Evolutionary conservation across 2,113 vertebrate species (phyloP).

Genomic region (Nothocercus julius): DNA sequence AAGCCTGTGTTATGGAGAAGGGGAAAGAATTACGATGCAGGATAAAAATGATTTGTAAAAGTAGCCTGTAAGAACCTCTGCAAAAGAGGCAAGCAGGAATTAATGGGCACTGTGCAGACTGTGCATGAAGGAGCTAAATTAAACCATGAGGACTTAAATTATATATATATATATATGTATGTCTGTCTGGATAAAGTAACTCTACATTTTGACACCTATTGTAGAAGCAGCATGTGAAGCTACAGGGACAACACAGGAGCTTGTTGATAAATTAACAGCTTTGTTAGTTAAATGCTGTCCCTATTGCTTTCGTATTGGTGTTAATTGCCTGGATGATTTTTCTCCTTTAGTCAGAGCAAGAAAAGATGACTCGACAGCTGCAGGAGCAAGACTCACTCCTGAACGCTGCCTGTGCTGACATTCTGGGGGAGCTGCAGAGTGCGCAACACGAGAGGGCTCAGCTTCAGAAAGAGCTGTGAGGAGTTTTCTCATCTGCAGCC

Average conservation of each 20-base stretch:
- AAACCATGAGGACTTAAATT: not conserved
- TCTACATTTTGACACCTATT: not conserved
- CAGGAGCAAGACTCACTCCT: conserved; percentile 74
- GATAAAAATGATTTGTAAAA: not conserved
- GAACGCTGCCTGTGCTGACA: conserved; percentile 66
- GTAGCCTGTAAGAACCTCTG: not conserved
- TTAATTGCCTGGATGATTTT: not conserved
- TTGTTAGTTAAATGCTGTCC: not conserved
- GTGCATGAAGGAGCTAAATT: not conserved
- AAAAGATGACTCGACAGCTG: conserved; percentile 65
- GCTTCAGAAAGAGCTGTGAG: conserved; percentile 77
- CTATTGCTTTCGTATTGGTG: not conserved
- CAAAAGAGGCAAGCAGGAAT: not conserved
- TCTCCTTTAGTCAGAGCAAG: conserved; percentile 73
- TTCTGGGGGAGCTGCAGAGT: conserved; percentile 69
- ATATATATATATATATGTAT: not conserved
- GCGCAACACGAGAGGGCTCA: conserved; percentile 65
- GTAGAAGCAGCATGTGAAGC: not conserved
- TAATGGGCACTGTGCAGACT: not conserved
- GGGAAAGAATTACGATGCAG: not conserved
- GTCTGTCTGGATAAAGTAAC: not conserved
- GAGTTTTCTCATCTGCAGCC: not conserved
- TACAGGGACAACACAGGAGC: not conserved
- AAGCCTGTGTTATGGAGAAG: not conserved
- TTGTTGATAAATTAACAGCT: not conserved